Conservation (phyloP, 2,888 invertebrate genomes). For the Eristalis intricaria region DNA sequence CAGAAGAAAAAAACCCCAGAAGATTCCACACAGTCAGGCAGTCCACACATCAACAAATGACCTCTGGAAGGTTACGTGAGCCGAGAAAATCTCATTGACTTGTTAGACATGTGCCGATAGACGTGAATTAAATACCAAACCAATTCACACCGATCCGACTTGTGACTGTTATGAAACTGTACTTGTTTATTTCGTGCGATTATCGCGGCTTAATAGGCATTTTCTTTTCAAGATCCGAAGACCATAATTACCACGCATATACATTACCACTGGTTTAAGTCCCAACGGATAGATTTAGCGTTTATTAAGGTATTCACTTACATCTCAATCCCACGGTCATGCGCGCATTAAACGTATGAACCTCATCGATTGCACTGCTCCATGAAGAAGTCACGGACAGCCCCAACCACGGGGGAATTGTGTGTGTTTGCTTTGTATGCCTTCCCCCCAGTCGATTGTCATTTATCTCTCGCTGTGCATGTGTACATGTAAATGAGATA, state of each 20-base stretch:
- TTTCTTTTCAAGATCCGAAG: neutral
- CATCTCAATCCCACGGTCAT: slow-evolving; percentile 23
- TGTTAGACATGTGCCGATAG: neutral
- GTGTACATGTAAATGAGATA: slow-evolving; percentile 32
- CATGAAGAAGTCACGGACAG: neutral
- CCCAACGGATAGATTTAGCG: neutral
- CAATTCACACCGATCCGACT: neutral
- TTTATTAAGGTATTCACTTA: slow-evolving; percentile 5
- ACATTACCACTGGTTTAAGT: neutral
- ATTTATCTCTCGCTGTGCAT: neutral
- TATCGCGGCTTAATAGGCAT: neutral
- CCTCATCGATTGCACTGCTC: neutral
- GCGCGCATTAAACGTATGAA: neutral
- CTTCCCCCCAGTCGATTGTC: slow-evolving; percentile 11
- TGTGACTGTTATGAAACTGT: neutral
- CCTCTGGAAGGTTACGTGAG: neutral
- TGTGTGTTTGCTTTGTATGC: neutral
- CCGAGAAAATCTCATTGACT: neutral
- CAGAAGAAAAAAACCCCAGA: neutral
- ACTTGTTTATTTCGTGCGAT: neutral
- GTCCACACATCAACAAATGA: neutral
- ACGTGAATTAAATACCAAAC: neutral
- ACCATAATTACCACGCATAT: slow-evolving; percentile 7
- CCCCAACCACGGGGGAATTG: neutral
- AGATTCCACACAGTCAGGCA: neutral